Evolutionary conservation across 2,113 vertebrate species (phyloP).

Genomic region (Oostethus manadensis): DNA sequence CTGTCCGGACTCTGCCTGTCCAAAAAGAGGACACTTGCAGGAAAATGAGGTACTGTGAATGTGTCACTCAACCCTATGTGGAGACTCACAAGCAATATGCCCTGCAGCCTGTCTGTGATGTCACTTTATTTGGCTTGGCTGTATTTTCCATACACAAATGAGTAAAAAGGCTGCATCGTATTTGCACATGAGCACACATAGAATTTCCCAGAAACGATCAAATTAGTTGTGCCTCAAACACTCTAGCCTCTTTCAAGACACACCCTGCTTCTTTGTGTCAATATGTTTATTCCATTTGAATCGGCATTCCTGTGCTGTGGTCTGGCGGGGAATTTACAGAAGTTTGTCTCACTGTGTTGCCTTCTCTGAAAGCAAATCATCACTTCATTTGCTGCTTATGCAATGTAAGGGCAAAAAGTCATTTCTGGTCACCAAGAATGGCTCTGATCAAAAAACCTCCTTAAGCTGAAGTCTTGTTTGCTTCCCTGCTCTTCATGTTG

Average conservation of each 20-base stretch:
- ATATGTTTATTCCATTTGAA: too few species aligned
- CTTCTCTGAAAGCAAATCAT: too few species aligned
- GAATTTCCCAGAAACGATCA: neutral
- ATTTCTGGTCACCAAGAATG: too few species aligned
- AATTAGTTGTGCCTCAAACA: neutral
- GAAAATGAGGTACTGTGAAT: conserved; percentile 83
- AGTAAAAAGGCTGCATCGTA: neutral
- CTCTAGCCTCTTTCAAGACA: neutral
- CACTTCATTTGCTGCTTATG: too few species aligned
- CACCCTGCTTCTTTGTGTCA: too few species aligned
- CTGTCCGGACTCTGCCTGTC: conserved; percentile 94
- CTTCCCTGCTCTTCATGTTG: too few species aligned
- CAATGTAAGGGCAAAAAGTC: too few species aligned
- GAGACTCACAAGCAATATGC: neutral
- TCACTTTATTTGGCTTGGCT: neutral
- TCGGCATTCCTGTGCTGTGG: conserved; percentile 1
- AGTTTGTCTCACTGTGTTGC: conserved; percentile 11
- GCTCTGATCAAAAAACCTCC: too few species aligned
- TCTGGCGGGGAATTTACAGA: conserved; percentile 23
- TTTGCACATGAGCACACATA: neutral
- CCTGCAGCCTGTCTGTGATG: neutral
- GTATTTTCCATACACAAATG: conserved; percentile 2
- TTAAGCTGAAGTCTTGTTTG: too few species aligned
- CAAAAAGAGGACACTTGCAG: conserved; percentile 89
- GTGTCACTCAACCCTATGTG: neutral